Conservation (phyloP, 1,140 invertebrate genomes). For the Pseudobourletiella spinata region DNA sequence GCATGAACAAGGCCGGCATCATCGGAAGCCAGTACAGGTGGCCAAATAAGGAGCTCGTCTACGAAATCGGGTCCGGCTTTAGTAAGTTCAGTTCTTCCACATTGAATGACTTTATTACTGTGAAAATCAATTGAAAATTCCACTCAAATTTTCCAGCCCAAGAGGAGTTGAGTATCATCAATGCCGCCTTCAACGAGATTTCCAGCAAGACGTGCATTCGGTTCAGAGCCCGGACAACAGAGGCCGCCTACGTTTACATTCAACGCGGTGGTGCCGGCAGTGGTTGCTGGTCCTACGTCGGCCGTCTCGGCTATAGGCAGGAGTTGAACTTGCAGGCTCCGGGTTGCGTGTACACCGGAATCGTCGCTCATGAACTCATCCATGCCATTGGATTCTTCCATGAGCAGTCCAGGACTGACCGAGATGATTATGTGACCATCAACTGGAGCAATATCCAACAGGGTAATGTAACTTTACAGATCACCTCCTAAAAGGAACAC, state of each 20-base stretch:
- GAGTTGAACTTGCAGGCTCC: constrained; percentile 29
- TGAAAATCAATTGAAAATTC: background rate
- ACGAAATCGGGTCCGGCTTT: constrained; percentile 17
- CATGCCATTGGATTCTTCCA: constrained; percentile 59
- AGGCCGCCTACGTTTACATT: constrained; percentile 22
- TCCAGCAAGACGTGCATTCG: constrained; percentile 21
- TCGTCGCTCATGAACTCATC: constrained; percentile 55
- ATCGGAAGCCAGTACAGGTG: constrained; percentile 23
- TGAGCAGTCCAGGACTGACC: constrained; percentile 56
- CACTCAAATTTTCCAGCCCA: constrained; percentile 5
- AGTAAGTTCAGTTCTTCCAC: constrained; percentile 11
- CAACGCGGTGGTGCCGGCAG: constrained; percentile 4
- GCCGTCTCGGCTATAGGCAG: constrained; percentile 56
- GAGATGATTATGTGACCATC: constrained; percentile 55
- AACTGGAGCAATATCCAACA: constrained; percentile 54
- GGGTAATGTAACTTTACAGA: constrained; percentile 37
- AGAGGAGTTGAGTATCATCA: constrained; percentile 11
- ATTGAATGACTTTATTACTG: background rate
- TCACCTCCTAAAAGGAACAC: background rate
- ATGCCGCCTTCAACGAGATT: constrained; percentile 5
- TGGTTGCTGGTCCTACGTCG: constrained; percentile 69
- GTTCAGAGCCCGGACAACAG: background rate
- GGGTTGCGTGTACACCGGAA: constrained; percentile 48
- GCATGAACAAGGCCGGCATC: constrained; percentile 3
- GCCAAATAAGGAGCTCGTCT: constrained; percentile 18